A percentile compares a stretch with the other conserved stretches of the same genome.
Evolutionary conservation across 35 echinoderm and acorn worm species (phyloP).

Genomic region (Apostichopus californicus): DNA sequence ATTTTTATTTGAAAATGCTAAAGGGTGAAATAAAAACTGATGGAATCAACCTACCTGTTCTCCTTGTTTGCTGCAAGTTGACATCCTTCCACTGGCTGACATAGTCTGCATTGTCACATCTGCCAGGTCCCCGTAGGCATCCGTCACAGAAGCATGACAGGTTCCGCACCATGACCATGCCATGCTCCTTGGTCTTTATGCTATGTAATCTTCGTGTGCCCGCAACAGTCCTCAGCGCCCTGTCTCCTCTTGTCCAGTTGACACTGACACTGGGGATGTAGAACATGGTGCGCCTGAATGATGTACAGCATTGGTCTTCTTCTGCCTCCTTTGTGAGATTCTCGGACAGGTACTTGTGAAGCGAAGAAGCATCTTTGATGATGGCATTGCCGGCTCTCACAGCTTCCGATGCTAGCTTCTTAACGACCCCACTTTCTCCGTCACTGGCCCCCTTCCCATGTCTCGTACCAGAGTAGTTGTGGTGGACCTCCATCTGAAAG

Average conservation of each 20-base stretch:
- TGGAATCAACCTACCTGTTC: neutral
- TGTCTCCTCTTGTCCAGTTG: conserved; percentile 23
- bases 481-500: conserved; percentile 59
- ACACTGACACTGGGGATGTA: conserved; percentile 62
- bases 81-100: conserved; percentile 42
- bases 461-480: conserved; percentile 69
- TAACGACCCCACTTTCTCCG: conserved; percentile 82
- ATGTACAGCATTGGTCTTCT: conserved; percentile 55
- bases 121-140: conserved; percentile 43
- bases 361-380: conserved; percentile 54
- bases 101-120: conserved; percentile 1
- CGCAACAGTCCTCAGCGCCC: conserved; percentile 52
- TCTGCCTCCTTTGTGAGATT: conserved; percentile 63
- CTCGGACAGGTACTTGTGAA: conserved; percentile 40
- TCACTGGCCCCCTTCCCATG: conserved; percentile 88
- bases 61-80: neutral
- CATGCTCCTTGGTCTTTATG: conserved; percentile 59
- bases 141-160: conserved; percentile 74
- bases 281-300: no score
- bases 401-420: conserved; percentile 63
- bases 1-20: neutral
- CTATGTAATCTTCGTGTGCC: conserved; percentile 79
- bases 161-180: conserved; percentile 52
- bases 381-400: conserved; percentile 60
- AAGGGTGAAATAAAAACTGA: neutral